Evolutionary conservation across 2,113 vertebrate genomes (phyloP), one percentile per base, ranked within the genome.

Genomic region (Sinocyclocheilus maitianheensis): DNA sequence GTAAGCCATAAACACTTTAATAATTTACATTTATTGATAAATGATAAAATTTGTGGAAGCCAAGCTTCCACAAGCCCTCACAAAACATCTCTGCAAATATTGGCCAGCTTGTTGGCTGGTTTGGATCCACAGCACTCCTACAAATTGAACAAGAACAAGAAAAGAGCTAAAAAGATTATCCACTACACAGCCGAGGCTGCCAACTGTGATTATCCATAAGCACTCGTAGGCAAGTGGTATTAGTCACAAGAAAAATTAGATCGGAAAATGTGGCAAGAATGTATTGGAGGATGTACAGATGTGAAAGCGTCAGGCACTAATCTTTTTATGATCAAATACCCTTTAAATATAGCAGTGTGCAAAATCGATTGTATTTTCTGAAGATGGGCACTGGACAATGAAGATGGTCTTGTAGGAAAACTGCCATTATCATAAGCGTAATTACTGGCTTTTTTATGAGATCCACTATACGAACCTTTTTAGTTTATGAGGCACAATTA

Each of bases 161-260:
- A 74, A 60, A 83, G 51, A 83, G 81, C 81, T 83, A 40, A 74
- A 83, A 84, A 84, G 82, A 84, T 84, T 84, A 75, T 58, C 82
- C 69, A 84, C 48, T 43, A 84, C 82, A 84, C 51, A 40, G 81
- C 65, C 2, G 48, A 74, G 53, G 51, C 69, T 74, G 69, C 51
- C 82, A 84, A 84, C 67, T 60, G 67, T 74, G 82, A 84, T 84
- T 84, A 84, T 60, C 67, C 46, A 84, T 58, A 60, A 69, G 62
- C 26, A 60, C 82, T 37, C 58, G 77, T 79, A 58, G 81, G 46
- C 65, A 83, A 83, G 65, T 12, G 26, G 46, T 58, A 83, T 83
- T 83, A 83, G 81, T 83, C 81, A 83, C 11, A 18, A 71, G 81
- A 83, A 83, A 83, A 83, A 83, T 83, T 13, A 58, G 81, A 83